These are phyloP conservation scores for Pimpla rufipes DNA, from an alignment of 2,888 invertebrate species.

Conservation along the genomic window DNA sequence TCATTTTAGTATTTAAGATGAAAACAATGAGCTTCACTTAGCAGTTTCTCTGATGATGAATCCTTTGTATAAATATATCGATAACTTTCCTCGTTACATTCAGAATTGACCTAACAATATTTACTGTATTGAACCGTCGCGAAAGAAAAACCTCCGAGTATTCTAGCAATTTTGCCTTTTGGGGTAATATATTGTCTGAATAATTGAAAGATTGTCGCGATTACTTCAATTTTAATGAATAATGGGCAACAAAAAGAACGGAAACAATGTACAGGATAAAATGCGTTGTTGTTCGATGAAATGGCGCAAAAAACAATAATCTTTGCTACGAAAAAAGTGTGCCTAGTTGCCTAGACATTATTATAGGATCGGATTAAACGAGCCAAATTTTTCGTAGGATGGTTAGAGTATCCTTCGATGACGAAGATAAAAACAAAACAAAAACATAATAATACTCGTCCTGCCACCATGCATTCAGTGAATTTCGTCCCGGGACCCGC, in stretches of 20 bases:
- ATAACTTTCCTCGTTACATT: slow-evolving; percentile 53
- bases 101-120: slow-evolving; percentile 60
- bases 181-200: background rate
- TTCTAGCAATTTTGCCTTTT: slow-evolving; percentile 24
- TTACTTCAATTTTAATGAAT: slow-evolving; percentile 17
- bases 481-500: slow-evolving; percentile 7
- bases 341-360: slow-evolving; percentile 63
- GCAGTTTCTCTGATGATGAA: slow-evolving; percentile 35
- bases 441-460: slow-evolving; percentile 25
- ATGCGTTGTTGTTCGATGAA: slow-evolving; percentile 24
- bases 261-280: slow-evolving; percentile 30
- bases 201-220: slow-evolving; percentile 3
- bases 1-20: slow-evolving; percentile 41
- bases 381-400: slow-evolving; percentile 42
- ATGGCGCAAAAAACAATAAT: slow-evolving; percentile 49
- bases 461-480: slow-evolving; percentile 38
- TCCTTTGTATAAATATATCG: slow-evolving; percentile 47
- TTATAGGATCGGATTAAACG: slow-evolving; percentile 53
- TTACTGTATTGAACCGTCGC: slow-evolving; percentile 31
- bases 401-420: slow-evolving; percentile 7
- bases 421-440: slow-evolving; percentile 8
- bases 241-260: background rate
- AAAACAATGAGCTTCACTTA: slow-evolving; percentile 26
- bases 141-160: slow-evolving; percentile 18
- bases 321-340: slow-evolving; percentile 39